A percentile compares a stretch with the other conserved stretches of the same genome.
Evolutionary conservation across 1,140 invertebrate species (phyloP).

Genomic region (Ridgeia piscesae): DNA sequence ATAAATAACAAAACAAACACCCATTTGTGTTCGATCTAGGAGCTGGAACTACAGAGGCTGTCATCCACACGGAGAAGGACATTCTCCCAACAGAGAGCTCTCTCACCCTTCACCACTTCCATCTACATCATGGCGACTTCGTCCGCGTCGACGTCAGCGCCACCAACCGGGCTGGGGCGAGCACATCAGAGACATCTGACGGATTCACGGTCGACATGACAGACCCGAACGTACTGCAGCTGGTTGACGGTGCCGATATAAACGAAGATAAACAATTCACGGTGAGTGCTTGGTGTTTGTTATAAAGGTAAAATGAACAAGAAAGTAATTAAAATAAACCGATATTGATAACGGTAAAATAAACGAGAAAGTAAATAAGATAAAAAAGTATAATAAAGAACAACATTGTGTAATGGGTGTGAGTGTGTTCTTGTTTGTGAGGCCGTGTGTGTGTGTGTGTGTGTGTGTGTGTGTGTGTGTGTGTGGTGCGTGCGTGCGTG

Average conservation of each 20-base stretch:
- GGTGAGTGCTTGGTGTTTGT: background rate
- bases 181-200: conserved; percentile 9
- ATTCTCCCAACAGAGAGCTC: background rate
- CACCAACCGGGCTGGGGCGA: conserved; percentile 1
- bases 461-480: too few species aligned
- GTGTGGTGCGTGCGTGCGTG: too few species aligned
- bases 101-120: background rate
- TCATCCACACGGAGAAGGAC: conserved; percentile 4
- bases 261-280: background rate
- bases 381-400: too few species aligned
- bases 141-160: conserved; percentile 2
- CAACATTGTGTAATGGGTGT: too few species aligned
- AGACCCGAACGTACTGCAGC: background rate
- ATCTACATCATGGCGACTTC: background rate
- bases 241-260: conserved; percentile 5
- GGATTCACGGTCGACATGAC: conserved; percentile 17
- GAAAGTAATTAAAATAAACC: too few species aligned
- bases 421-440: too few species aligned
- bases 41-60: background rate
- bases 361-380: too few species aligned
- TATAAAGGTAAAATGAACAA: background rate
- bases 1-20: background rate
- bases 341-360: too few species aligned
- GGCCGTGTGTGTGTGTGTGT: too few species aligned
- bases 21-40: background rate